Evolutionary conservation across 1,140 invertebrate genomes (phyloP).

Genomic region (Atopsyche davidsoni): DNA sequence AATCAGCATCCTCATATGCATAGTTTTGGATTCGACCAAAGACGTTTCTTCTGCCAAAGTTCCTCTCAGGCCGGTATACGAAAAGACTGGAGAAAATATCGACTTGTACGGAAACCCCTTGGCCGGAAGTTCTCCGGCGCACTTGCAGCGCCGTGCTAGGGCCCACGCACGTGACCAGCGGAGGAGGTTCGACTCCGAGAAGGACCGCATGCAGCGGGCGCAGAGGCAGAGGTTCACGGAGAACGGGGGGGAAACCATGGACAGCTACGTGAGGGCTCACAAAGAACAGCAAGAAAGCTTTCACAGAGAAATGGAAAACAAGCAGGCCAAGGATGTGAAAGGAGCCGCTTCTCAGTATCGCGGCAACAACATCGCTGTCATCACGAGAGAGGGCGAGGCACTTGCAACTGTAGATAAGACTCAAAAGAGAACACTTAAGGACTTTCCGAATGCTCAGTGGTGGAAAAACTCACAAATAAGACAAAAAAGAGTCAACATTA

Average conservation of each 20-base stretch:
- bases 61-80: slow-evolving; percentile 22
- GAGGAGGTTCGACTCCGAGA: slow-evolving; percentile 23
- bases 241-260: slow-evolving; percentile 25
- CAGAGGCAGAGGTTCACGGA: slow-evolving; percentile 8
- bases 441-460: slow-evolving; percentile 11
- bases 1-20: too few species aligned
- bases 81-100: slow-evolving; percentile 11
- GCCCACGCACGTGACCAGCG: slow-evolving; percentile 21
- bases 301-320: slow-evolving; percentile 40
- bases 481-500: slow-evolving; percentile 9
- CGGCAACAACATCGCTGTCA: too few species aligned
- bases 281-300: slow-evolving; percentile 44
- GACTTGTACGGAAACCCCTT: slow-evolving; percentile 10
- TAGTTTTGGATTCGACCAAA: too few species aligned
- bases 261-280: slow-evolving; percentile 46
- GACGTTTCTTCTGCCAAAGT: slow-evolving; percentile 5
- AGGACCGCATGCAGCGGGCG: slow-evolving; percentile 22
- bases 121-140: neutral
- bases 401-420: too few species aligned
- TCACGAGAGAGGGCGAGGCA: too few species aligned
- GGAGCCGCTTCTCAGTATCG: too few species aligned
- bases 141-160: slow-evolving; percentile 5
- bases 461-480: slow-evolving; percentile 12
- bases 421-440: slow-evolving; percentile 8
- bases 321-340: slow-evolving; percentile 34